These are phyloP conservation scores for Thymelicus acteon DNA, from an alignment of 2,888 invertebrate genomes.

Conservation along the genomic window DNA sequence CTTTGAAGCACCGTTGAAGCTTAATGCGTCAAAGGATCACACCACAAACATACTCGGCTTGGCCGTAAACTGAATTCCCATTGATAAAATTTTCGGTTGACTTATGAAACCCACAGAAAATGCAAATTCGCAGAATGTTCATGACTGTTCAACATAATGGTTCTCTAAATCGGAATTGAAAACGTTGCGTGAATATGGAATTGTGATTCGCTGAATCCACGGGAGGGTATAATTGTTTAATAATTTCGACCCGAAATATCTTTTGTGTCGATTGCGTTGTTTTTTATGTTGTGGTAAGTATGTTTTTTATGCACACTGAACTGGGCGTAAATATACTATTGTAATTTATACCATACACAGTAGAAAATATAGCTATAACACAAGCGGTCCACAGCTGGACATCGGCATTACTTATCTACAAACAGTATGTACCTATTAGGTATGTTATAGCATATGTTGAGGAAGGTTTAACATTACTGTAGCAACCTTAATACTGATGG, in stretches of 20 bases:
- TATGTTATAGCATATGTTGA: too few relatives aligned
- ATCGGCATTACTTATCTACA: too few relatives aligned
- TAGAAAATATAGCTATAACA: too few relatives aligned
- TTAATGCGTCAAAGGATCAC: neutral
- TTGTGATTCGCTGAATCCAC: conserved; percentile 21
- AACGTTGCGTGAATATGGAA: conserved; percentile 27
- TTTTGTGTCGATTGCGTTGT: conserved; percentile 33
- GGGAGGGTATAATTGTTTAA: conserved; percentile 36
- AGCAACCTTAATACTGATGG: too few relatives aligned
- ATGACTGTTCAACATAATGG: conserved; percentile 2
- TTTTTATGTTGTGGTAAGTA: conserved; percentile 31
- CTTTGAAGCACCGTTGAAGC: neutral
- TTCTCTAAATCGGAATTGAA: conserved; percentile 18
- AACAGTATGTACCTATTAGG: too few relatives aligned
- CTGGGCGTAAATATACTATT: too few relatives aligned
- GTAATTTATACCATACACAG: too few relatives aligned
- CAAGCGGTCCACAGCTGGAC: too few relatives aligned
- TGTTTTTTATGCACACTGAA: too few relatives aligned
- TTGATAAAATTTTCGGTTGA: neutral
- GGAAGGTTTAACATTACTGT: too few relatives aligned
- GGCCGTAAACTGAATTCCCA: neutral
- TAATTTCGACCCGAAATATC: conserved; percentile 35
- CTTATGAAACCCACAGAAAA: conserved; percentile 8
- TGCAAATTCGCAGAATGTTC: conserved; percentile 4
- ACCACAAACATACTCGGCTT: neutral